Conservation (phyloP, 2,797 vertebrate genomes). For the Tragelaphus eurycerus region DNA sequence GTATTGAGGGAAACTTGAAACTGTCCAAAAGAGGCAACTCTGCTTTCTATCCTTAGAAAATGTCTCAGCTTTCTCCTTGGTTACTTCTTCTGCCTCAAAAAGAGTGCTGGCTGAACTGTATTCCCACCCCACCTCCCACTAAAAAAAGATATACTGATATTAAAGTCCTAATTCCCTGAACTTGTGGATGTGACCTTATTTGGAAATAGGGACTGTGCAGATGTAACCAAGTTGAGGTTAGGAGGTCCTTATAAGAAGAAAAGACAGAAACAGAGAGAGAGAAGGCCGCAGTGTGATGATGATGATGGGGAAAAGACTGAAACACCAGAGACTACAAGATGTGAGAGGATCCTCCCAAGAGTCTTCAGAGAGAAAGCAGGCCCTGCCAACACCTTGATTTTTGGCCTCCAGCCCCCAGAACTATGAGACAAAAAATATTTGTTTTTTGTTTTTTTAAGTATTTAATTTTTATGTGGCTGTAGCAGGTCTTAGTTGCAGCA, state of each 20-base stretch:
- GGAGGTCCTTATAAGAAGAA: not conserved
- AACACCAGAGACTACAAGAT: not conserved
- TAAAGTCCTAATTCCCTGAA: not conserved
- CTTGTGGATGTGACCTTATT: not conserved
- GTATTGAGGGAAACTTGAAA: not conserved
- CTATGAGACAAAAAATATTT: not conserved
- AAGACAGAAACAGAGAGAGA: not conserved
- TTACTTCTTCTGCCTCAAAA: not conserved
- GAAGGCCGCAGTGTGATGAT: not conserved
- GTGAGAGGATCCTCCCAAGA: not conserved
- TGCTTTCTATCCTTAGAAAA: not conserved
- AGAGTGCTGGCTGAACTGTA: not conserved
- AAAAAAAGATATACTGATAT: not conserved
- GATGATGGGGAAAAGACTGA: not conserved
- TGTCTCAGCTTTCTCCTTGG: not conserved
- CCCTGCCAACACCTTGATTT: not conserved
- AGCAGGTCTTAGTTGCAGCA: not conserved
- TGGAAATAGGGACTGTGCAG: not conserved
- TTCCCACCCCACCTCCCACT: not conserved
- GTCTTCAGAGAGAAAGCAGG: not conserved
- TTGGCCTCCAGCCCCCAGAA: not conserved
- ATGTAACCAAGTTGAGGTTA: not conserved
- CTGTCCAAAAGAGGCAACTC: not conserved
- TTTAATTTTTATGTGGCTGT: not conserved
- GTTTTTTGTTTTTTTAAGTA: not conserved